Base-by-base conservation (phyloP, 1,140 invertebrate species). In the Trissolcus basalis region DNA sequence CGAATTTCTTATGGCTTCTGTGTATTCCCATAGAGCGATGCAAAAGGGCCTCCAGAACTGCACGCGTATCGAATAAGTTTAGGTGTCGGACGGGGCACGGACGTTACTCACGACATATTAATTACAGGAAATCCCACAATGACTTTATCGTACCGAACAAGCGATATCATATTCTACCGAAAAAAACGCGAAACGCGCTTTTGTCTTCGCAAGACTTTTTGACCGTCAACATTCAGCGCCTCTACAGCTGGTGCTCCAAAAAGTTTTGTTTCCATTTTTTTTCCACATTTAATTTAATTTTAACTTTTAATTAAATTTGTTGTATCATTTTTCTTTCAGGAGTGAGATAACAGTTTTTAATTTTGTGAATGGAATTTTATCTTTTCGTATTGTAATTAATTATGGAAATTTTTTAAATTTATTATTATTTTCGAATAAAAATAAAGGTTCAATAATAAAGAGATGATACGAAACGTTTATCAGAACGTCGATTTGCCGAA, bases 1-100 rank as follows among this genome's bases (percentile, higher is more conserved):
- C 85, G 81, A 85, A 86, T 88, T 87, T 86, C 87, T 86, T 86
- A 88, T 86, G 87, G 87, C 86, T 88, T 88, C 86, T 88, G 86
- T 82, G 80, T 79, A 86, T 87, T 88, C 86, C 84, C 86, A 87
- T 87, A 78, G 79, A 82, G 69, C 19, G 49, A 54, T 50, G 72
- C 63, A 69, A 76, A 74, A 63, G 71, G 67, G 70, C 77, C 71
- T 78, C 55, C 27, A 53, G 49, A 64, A 77, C 58, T 76, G 69
- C 72, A 60, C 77, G 77, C 63, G 65, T 79, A 77, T 74, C 69
- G 65, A 74, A 67, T 77, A 79, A 71, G 69, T 74, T 79, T 74
- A 70, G 69, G 60, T 75, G 69, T 71, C 59, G 70, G n/a, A 64
- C 19, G 19, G 67, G 54, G 65, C 69, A 73, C 72, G 71, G 36